Evolutionary conservation across 2,888 invertebrate species (phyloP), one percentile per base, ranked within the genome.

Genomic region (Acleris laterana): DNA sequence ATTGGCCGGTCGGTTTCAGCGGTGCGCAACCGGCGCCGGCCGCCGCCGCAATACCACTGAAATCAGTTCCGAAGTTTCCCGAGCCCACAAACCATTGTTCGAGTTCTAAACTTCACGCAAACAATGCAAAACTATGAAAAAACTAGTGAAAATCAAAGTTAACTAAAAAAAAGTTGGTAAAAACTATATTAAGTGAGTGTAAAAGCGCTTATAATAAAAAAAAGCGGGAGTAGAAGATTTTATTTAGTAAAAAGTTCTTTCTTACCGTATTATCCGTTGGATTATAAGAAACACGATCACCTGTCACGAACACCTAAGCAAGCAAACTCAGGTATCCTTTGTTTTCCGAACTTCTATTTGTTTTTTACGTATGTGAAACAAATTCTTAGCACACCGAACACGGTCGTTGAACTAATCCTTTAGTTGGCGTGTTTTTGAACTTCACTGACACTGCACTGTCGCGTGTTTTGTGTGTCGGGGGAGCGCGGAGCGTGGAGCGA

Each of bases 231-330:
- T 44, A 0, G 16, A 19, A 9, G 5, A n/a, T 53, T 69, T 44
- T 63, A 49, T 65, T 44, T 59, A 46, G 60, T 49, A n/a, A 58
- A 67, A 68, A 72, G 79, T 78, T 75, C 77, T 77, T 78, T 77
- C 87, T 85, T 74, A 87, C 87, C 86, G 83, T 80, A 69, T 76
- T 77, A 75, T 76, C 77, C 77, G 74, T 77, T 77, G 78, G 79
- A 77, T 80, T 71, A 70, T 80, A 77, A 81, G 77, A 80, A 83
- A 80, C 81, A 78, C 79, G 77, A 80, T 81, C 85, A 85, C 81
- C 85, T 85, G 88, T 85, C 88, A 83, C 70, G 75, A 79, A 79
- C 90, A 90, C 85, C 91, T 90, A 87, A 88, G 85, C 87, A 89
- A 91, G 88, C 89, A 87, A 80, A 74, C 81, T 83, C 81, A 76